Percentiles rank a stretch among this genome's conserved stretches.
Evolutionary conservation across 2,113 vertebrate species (phyloP).

Genomic region (Glaucomys volans): DNA sequence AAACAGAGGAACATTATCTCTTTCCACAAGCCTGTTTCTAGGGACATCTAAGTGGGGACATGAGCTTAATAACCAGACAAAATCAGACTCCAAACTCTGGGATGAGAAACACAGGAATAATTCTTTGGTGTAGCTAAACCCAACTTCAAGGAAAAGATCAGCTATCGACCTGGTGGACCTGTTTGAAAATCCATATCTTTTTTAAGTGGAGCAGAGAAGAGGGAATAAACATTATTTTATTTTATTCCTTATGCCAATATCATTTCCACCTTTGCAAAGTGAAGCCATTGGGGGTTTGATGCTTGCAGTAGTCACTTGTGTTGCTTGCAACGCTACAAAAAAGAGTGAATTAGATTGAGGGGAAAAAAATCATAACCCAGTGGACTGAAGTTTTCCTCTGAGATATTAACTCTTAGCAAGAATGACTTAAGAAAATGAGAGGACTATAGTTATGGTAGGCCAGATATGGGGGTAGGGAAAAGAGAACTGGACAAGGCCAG

Average conservation of each 20-base stretch:
- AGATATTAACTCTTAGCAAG: neutral
- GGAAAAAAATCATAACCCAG: too few species aligned
- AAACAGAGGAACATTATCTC: neutral
- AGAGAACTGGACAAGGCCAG: neutral
- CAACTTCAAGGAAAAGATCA: neutral
- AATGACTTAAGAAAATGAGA: neutral
- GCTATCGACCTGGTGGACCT: neutral
- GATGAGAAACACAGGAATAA: neutral
- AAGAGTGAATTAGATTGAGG: neutral
- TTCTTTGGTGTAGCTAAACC: neutral
- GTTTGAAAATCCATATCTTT: neutral
- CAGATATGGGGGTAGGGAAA: accelerated
- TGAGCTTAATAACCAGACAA: neutral
- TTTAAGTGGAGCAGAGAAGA: neutral
- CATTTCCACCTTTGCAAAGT: neutral
- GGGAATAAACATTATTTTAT: neutral
- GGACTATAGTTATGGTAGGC: neutral
- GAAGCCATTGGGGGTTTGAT: neutral
- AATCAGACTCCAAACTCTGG: neutral
- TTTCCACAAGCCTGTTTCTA: neutral
- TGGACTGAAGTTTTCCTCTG: neutral
- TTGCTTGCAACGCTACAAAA: neutral
- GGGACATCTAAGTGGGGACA: too few species aligned
- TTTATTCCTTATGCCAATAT: neutral
- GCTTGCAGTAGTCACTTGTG: neutral